Evolutionary conservation across 2,888 invertebrate species (phyloP), one percentile per base, ranked within the genome.

Genomic region (Drosophila crucigera): DNA sequence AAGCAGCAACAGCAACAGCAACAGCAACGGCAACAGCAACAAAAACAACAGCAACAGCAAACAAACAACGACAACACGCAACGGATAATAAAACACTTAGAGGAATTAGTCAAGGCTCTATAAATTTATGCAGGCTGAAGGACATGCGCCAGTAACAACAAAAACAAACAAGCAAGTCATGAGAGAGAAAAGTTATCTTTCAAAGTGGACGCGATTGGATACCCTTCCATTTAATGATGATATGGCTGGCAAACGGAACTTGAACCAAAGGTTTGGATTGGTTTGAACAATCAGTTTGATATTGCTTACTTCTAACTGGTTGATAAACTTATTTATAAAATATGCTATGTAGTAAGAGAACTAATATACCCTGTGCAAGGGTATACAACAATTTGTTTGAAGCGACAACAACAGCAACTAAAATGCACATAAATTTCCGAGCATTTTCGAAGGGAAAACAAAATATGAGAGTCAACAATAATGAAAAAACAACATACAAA

Each of bases 81-180:
- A 71, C 30, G 83, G 84, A 82, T 85, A 76, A 89, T 84, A 89
- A 78, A 89, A 76, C 84, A 85, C 90, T 89, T 89, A 76, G 65
- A 84, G 53, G 68, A 84, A 87, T 87, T 89, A 84, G 81, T 64
- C 56, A 63, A n/a, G 61, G 67, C 61, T 56, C 47, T 49, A 47
- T 37, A 58, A 70, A 69, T 54, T 54, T 69, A 63, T 68, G 69
- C 68, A 63, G 59, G 75, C 66, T 63, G 74, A 84, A 81, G 79
- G 83, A 68, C 76, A 68, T 30, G 59, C 7, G 59, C 7, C 49
- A 56, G 4, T 6, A 25, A 25, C 37, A 37, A 7, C 19, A 19
- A n/a, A 50, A 25, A 6, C 16, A 37, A 22, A 35, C 9, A 5
- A 28, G 10, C 25, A 33, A 28, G n/a, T 47, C 35, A 39, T 6